These are phyloP conservation scores for Diaperis boleti DNA, from an alignment of 2,888 invertebrate genomes.

Conservation along the genomic window DNA sequence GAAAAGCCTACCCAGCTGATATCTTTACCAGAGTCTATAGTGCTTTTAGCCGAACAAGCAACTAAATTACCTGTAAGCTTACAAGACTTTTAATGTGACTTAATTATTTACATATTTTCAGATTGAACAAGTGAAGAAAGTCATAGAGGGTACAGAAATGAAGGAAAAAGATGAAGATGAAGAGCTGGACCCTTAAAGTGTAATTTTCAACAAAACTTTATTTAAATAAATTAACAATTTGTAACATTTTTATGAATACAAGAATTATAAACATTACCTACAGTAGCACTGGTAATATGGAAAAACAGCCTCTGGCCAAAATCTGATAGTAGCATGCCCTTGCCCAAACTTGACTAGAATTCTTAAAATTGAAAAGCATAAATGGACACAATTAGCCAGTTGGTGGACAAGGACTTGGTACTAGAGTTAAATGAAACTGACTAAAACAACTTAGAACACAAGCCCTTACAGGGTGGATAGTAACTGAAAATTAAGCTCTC, in stretches of 20 bases:
- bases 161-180: not conserved
- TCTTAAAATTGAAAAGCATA: not conserved
- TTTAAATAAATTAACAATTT: conserved; percentile 36
- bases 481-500: not conserved
- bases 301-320: conserved; percentile 22
- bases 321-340: conserved; percentile 5
- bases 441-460: not conserved
- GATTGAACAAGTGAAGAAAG: not conserved
- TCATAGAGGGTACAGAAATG: not conserved
- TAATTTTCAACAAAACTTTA: conserved; percentile 32
- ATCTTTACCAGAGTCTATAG: conserved; percentile 45
- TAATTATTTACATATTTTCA: not conserved
- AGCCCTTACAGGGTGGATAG: conserved; percentile 7
- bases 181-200: not conserved
- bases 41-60: conserved; percentile 46
- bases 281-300: conserved; percentile 21
- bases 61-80: conserved; percentile 26
- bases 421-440: conserved; percentile 7
- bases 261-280: conserved; percentile 24
- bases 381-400: conserved; percentile 4
- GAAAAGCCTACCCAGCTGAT: conserved; percentile 47
- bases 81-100: not conserved
- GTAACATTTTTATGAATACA: conserved; percentile 32
- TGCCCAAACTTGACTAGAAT: conserved; percentile 16
- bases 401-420: conserved; percentile 8